Conservation (phyloP, 2,113 vertebrate species). For the Corythoichthys intestinalis region DNA sequence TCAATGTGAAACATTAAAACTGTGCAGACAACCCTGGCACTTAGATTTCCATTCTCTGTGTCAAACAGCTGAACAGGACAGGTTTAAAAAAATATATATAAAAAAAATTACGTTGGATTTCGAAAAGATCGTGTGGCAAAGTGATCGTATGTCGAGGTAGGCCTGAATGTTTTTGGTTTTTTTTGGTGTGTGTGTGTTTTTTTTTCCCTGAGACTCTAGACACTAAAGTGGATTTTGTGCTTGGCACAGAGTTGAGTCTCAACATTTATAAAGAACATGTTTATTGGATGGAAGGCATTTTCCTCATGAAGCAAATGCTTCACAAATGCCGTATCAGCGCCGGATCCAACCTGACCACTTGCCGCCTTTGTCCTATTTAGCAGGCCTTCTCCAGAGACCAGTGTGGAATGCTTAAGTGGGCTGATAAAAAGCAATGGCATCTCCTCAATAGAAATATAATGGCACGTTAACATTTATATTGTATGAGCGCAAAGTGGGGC, state of each 20-base stretch:
- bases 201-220: too few relatives aligned
- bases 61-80: too few relatives aligned
- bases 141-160: too few relatives aligned
- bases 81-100: too few relatives aligned
- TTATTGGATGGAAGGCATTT: not conserved
- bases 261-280: not conserved
- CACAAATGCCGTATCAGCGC: conserved; percentile 3
- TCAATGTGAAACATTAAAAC: too few relatives aligned
- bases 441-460: conserved; percentile 34
- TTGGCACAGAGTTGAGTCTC: not conserved
- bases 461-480: conserved; percentile 34
- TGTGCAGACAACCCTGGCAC: too few relatives aligned
- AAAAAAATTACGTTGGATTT: too few relatives aligned
- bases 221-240: not conserved
- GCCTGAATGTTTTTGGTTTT: too few relatives aligned
- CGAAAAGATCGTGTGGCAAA: too few relatives aligned
- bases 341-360: conserved; percentile 12
- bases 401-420: conserved; percentile 27
- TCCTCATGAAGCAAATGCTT: not conserved
- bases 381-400: conserved; percentile 5
- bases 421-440: conserved; percentile 26
- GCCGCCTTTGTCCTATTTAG: not conserved
- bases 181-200: too few relatives aligned
- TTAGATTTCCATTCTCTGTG: too few relatives aligned
- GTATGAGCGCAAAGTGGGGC: conserved; percentile 8